Evolutionary conservation across 2,797 vertebrate genomes (phyloP).

Genomic region (Hemitrygon akajei): DNA sequence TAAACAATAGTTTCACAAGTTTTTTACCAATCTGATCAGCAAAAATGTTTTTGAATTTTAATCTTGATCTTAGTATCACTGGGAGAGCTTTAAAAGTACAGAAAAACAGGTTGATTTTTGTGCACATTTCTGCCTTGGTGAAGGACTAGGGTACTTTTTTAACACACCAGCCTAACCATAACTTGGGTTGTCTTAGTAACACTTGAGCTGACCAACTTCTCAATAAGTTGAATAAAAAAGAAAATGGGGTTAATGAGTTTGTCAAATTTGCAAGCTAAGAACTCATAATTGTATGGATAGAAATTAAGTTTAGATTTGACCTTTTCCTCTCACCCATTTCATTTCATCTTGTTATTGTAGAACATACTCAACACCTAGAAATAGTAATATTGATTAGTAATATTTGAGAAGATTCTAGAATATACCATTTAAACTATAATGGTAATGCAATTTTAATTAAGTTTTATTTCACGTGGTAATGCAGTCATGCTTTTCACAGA

Average conservation of each 20-base stretch:
- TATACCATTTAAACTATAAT: background rate
- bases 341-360: background rate
- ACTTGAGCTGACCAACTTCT: background rate
- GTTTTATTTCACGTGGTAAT: background rate
- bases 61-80: background rate
- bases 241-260: background rate
- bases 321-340: too few species aligned
- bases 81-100: background rate
- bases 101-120: background rate
- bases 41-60: constrained; percentile 34
- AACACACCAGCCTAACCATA: background rate
- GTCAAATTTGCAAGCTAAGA: background rate
- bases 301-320: background rate
- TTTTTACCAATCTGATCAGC: constrained; percentile 36
- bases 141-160: background rate
- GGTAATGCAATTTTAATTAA: background rate
- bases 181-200: background rate
- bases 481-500: background rate
- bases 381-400: background rate
- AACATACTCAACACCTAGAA: background rate
- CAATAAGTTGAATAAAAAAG: background rate
- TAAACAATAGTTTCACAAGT: constrained; percentile 37
- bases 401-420: background rate
- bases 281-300: background rate
- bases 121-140: background rate